Percentiles rank a stretch among this genome's conserved stretches.
Conservation (phyloP, 2,113 vertebrate genomes). For the Lepus americanus region DNA sequence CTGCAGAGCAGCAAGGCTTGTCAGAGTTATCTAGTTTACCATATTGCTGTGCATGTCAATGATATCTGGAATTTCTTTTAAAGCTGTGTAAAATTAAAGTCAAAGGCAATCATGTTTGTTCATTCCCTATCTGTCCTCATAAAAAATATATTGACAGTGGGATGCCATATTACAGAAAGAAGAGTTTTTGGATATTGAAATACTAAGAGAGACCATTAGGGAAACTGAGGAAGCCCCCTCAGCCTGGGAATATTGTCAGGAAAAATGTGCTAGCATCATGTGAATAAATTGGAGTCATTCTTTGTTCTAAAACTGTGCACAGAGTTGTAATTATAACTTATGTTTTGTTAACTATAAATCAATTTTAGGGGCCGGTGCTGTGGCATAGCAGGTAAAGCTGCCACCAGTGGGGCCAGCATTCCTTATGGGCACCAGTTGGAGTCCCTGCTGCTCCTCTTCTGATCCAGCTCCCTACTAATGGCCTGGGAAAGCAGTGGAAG, state of each 20-base stretch:
- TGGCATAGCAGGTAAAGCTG: too few species aligned
- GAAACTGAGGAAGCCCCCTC: neutral
- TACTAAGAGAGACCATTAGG: neutral
- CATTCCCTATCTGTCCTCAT: neutral
- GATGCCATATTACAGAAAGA: neutral
- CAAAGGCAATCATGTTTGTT: neutral
- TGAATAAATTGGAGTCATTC: neutral
- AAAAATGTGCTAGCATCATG: neutral
- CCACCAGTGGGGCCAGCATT: too few species aligned
- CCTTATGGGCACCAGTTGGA: too few species aligned
- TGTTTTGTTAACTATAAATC: constrained; percentile 10
- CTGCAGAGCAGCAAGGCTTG: neutral
- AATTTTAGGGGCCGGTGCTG: neutral
- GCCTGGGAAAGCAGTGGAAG: too few species aligned
- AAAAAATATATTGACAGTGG: neutral
- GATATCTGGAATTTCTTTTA: neutral
- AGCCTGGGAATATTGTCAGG: neutral
- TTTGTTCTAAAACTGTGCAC: neutral
- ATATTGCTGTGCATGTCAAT: neutral
- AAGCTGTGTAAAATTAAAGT: neutral
- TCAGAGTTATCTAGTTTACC: rapidly evolving
- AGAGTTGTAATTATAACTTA: neutral
- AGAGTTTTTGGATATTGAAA: neutral
- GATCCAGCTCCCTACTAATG: too few species aligned
- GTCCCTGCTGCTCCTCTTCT: too few species aligned